Conservation (phyloP, 92 coral and sea anemone species). For the Porites lobata region DNA sequence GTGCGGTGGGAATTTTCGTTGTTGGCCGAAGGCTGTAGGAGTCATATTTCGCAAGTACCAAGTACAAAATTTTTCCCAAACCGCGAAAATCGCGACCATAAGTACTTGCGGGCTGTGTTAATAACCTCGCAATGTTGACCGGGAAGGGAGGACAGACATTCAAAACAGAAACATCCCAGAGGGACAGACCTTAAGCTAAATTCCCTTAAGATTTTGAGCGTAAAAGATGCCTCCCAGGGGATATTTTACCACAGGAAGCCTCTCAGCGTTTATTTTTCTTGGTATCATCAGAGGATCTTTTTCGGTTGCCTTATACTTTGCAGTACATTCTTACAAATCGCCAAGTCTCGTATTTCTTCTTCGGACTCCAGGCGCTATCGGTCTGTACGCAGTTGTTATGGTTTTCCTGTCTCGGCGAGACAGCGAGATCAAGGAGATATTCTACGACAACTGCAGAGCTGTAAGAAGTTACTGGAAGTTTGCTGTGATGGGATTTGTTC, state of each 20-base stretch:
- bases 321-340: slow-evolving; percentile 75
- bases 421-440: slow-evolving; percentile 70
- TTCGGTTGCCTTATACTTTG: slow-evolving; percentile 83
- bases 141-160: neutral
- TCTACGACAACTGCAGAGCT: slow-evolving; percentile 64
- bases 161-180: neutral
- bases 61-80: neutral
- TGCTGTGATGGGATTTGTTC: slow-evolving; percentile 93
- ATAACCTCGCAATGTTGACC: neutral
- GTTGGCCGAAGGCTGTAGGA: neutral
- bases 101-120: neutral
- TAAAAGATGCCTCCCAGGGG: slow-evolving; percentile 77
- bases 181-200: neutral
- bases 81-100: neutral
- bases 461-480: slow-evolving; percentile 78
- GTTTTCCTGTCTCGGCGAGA: slow-evolving; percentile 61
- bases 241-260: slow-evolving; percentile 78
- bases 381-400: slow-evolving; percentile 68
- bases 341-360: slow-evolving; percentile 92
- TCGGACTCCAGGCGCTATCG: slow-evolving; percentile 93
- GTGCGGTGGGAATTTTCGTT: neutral
- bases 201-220: neutral
- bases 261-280: slow-evolving; percentile 77
- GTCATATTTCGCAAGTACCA: no score
- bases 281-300: slow-evolving; percentile 95